Conservation (phyloP, 2,113 vertebrate genomes). For the Leucopternis melanops region DNA sequence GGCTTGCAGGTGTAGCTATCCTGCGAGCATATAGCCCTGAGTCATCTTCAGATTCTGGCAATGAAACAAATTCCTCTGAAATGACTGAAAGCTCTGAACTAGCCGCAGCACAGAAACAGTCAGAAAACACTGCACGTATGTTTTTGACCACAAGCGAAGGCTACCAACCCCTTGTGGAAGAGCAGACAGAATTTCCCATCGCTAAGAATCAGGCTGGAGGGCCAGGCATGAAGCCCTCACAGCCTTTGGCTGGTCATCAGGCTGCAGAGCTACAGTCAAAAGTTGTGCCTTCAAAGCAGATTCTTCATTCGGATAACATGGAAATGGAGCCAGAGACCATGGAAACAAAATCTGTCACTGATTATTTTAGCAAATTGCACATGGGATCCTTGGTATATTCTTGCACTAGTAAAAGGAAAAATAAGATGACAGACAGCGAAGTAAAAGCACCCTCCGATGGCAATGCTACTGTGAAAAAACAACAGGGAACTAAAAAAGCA, state of each 20-base stretch:
- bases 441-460: conserved; percentile 70
- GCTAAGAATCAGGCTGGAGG: conserved; percentile 63
- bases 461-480: conserved; percentile 74
- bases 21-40: conserved; percentile 97
- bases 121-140: conserved; percentile 85
- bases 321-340: conserved; percentile 99
- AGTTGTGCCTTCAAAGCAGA: conserved; percentile 87
- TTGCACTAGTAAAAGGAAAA: conserved; percentile 85
- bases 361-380: conserved; percentile 94
- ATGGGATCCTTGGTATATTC: conserved; percentile 86
- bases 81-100: conserved; percentile 98
- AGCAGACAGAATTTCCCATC: conserved; percentile 82
- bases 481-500: conserved; percentile 68
- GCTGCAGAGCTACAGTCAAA: conserved; percentile 80
- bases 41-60: conserved; percentile 98
- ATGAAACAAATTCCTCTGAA: conserved; percentile 99
- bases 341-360: conserved; percentile 96
- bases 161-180: conserved; percentile 82
- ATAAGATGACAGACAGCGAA: conserved; percentile 77
- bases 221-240: conserved; percentile 71
- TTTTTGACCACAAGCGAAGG: conserved; percentile 84
- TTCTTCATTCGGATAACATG: conserved; percentile 88
- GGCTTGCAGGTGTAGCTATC: conserved; percentile 96
- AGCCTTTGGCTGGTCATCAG: conserved; percentile 67
- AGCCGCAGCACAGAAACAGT: conserved; percentile 89